Evolutionary conservation across 2,113 vertebrate species (phyloP), one percentile per base, ranked within the genome.

Genomic region (Pholis gunnellus): DNA sequence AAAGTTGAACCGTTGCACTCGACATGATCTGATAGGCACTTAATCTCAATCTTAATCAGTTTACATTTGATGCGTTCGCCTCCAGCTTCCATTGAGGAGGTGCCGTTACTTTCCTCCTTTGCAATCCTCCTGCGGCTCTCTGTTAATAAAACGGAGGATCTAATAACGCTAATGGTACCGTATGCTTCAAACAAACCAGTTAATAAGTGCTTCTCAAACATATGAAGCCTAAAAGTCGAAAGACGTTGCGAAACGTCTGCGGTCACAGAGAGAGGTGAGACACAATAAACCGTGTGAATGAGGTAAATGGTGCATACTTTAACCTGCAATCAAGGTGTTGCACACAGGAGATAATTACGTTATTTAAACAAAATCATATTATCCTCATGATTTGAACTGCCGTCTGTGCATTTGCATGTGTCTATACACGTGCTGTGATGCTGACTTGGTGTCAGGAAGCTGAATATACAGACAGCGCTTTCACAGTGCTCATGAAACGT

Each of bases 391-490:
- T 44, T 56, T 13, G n/a, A 31, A 20, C 11, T 20, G 68, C 69
- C 13, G 14, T 50, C 52, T 65, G 57, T 36, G 13, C 9, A 60
- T 29, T 20, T 65, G 6, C 65, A 46, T 70, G 52, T 81, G 29
- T 27, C 4, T 63, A 22, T 10, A 11, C 66, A 38, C 38, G 57
- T 78, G 63, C 57, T 22, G 5, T 40, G 34, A 36, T 36, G 38
- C n/a, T 81, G 69, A 71, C 52, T 69, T 15, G 29, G 8, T 14
- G n/a, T 50, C 50, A 68, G 15, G 64, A 36, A 75, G 38, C 57
- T 76, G 63, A 69, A 73, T 48, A 36, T 64, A 75, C 50, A 78
- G 46, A 61, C 81, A 44, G 72, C 72, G 64, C 75, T 83, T 86
- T 34, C 57, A 54, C 17, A 27, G 44, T 31, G n/a, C 50, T 69